Percentiles rank a stretch among this genome's conserved stretches.
phyloP scores from a whole-genome alignment of 2,113 vertebrate genomes.

The Pseudopipra pipra region DNA sequence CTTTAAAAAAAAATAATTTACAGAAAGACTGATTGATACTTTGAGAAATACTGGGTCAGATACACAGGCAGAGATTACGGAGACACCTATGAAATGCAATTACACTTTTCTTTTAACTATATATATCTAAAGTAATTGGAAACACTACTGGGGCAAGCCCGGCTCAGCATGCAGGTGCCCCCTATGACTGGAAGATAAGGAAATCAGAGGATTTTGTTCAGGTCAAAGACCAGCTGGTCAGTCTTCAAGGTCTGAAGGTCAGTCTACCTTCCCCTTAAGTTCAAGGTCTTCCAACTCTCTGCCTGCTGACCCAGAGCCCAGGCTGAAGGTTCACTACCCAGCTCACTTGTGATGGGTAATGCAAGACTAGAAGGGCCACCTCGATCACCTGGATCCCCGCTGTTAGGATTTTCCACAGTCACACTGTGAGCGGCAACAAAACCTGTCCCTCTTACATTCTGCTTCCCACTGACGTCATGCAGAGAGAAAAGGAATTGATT shows the following conservation, averaged over 20 bases:
- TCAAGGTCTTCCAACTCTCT: background rate
- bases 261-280: background rate
- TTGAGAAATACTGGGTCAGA: background rate
- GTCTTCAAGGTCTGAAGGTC: background rate
- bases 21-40: background rate
- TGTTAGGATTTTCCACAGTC: background rate
- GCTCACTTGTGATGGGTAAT: background rate
- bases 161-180: background rate
- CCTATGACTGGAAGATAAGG: background rate
- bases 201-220: background rate
- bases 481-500: background rate
- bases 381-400: background rate
- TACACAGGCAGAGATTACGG: background rate
- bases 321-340: background rate
- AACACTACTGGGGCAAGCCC: background rate
- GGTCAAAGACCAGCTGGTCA: background rate
- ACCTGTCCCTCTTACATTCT: background rate
- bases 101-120: background rate
- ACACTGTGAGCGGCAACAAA: rapidly evolving
- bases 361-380: background rate
- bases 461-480: background rate
- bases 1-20: background rate
- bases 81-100: background rate
- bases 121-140: background rate
- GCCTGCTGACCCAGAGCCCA: background rate